Evolutionary conservation across 2,888 invertebrate species (phyloP).

Genomic region (Lochmaea crataegi): DNA sequence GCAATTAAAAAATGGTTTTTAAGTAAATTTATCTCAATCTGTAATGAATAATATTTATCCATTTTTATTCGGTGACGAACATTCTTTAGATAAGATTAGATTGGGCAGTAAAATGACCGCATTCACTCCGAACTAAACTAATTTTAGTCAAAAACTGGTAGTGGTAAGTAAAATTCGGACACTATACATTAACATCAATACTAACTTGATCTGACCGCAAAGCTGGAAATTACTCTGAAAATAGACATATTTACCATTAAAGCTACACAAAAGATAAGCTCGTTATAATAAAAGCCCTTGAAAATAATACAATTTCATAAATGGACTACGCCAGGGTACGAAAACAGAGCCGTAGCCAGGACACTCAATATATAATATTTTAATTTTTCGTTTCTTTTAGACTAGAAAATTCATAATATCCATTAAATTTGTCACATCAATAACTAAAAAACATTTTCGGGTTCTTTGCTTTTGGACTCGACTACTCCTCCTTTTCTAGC

Average conservation of each 20-base stretch:
- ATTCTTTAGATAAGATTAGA: too few relatives aligned
- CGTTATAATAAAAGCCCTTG: constrained; percentile 51
- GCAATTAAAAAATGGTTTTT: too few relatives aligned
- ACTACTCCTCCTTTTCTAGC: too few relatives aligned
- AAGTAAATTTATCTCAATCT: too few relatives aligned
- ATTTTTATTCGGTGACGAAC: not conserved
- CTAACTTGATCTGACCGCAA: constrained; percentile 55
- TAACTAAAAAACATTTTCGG: too few relatives aligned
- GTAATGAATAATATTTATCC: too few relatives aligned
- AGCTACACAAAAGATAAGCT: constrained; percentile 48
- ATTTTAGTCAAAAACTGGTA: not conserved
- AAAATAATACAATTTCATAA: constrained; percentile 53
- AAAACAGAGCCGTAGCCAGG: constrained; percentile 13
- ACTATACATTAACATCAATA: constrained; percentile 33
- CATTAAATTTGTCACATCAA: too few relatives aligned
- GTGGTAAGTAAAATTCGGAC: constrained; percentile 16
- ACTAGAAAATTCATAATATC: too few relatives aligned
- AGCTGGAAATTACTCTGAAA: constrained; percentile 54
- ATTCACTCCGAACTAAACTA: not conserved
- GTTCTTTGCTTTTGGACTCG: too few relatives aligned
- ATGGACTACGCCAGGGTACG: constrained; percentile 53
- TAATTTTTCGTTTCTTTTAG: too few relatives aligned
- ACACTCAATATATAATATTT: not conserved
- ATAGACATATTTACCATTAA: constrained; percentile 53
- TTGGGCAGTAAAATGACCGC: not conserved